Base-by-base conservation (phyloP, 2,113 vertebrate genomes). In the Pleuronectes platessa region DNA sequence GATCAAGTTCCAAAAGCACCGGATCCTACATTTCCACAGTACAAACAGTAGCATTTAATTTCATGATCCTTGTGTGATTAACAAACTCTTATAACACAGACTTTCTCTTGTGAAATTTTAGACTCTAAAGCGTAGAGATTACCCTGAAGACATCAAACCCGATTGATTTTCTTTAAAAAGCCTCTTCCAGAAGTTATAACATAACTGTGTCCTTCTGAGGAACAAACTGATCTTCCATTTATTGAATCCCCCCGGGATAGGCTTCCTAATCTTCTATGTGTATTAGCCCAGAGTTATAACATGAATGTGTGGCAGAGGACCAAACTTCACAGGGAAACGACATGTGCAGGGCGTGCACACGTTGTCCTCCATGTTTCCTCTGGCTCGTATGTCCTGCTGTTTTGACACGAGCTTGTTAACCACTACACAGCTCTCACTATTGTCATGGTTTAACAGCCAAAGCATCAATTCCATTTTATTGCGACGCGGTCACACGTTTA, bases 381-480 rank as follows among this genome's bases (percentile, higher is more conserved):
- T 61, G 71, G 23, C 35, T 49, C 13, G 42, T 61, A 27, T 59
- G n/a, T 47, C 20, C 58, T 20, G 20, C 18, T n/a, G 51, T 54
- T 54, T 9, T 66, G 21, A 35, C 65, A 5, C 1, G 47, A 11
- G 35, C 54, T 14, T 68, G 21, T 68, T 26, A 73, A 80, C 26
- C 68, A 56, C 40, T 8, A 4, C 21, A 18, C 21, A 42, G 14
- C 23, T 71, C 53, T 55, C 6, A 31, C 26, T 58, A 71, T 67
- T 82, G 68, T 71, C 55, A 72, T 20, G 65, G 40, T 11, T 59
- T 76, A 47, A 84, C 66, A 64, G 31, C 40, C 71, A 77, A 76
- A 84, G 56, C 68, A 63, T 85, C 35, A 45, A 27, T 68, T 75
- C 31, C 27, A 61, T 78, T 83, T 87, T 85, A 87, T 69, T 85